These are phyloP conservation scores for Dryadula phaetusa DNA, from an alignment of 2,888 invertebrate species.

Conservation along the genomic window DNA sequence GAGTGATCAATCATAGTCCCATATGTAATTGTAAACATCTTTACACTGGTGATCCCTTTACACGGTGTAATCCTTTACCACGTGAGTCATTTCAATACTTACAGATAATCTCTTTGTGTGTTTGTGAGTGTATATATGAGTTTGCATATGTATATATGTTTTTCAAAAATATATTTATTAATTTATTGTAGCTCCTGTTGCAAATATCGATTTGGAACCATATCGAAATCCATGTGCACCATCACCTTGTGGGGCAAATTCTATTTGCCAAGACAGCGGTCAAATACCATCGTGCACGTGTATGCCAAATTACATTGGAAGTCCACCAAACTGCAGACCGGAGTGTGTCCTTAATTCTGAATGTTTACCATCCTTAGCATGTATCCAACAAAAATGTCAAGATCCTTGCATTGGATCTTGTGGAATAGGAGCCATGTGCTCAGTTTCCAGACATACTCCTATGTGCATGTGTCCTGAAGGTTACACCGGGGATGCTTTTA, in stretches of 20 bases:
- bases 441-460: slow-evolving; percentile 89
- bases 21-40: slow-evolving; percentile 88
- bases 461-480: slow-evolving; percentile 89
- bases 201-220: slow-evolving; percentile 76
- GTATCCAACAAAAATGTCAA: slow-evolving; percentile 88
- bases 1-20: slow-evolving; percentile 91
- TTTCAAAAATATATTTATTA: background rate
- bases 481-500: slow-evolving; percentile 87
- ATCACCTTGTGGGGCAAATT: slow-evolving; percentile 89
- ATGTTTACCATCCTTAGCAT: slow-evolving; percentile 87
- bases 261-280: slow-evolving; percentile 85
- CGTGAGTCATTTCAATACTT: slow-evolving; percentile 65
- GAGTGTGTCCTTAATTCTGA: slow-evolving; percentile 89
- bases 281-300: slow-evolving; percentile 87
- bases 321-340: slow-evolving; percentile 87
- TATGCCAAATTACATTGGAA: slow-evolving; percentile 84
- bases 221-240: slow-evolving; percentile 84
- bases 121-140: too few relatives aligned
- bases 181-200: slow-evolving; percentile 67
- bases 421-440: slow-evolving; percentile 85
- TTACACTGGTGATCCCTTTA: slow-evolving; percentile 88
- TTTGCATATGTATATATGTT: background rate
- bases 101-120: background rate
- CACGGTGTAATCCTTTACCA: slow-evolving; percentile 82
- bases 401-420: slow-evolving; percentile 90